A percentile compares a stretch with the other conserved stretches of the same genome.
Evolutionary conservation across 92 coral and sea anemone genomes (phyloP).

Genomic region (Porites evermanni): DNA sequence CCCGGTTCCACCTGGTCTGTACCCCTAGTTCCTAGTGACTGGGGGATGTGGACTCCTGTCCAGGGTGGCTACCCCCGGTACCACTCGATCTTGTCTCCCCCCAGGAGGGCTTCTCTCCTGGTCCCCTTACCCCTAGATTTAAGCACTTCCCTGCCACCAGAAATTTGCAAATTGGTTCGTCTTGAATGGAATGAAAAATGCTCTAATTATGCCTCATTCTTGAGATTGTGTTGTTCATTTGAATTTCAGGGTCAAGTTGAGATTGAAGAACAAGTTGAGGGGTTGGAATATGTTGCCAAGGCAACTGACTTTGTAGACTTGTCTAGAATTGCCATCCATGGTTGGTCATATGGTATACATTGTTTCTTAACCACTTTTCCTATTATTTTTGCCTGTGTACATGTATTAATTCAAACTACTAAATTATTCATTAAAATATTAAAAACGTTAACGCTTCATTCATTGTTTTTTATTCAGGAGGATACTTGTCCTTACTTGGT

Average conservation of each 20-base stretch:
- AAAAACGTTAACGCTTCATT: neutral
- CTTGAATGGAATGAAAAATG: too few relatives aligned
- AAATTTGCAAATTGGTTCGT: too few relatives aligned
- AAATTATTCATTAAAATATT: neutral
- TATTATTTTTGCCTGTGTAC: neutral
- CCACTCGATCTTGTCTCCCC: too few relatives aligned
- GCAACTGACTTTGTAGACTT: conserved; percentile 84
- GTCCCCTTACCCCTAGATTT: too few relatives aligned
- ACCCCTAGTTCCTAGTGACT: too few relatives aligned
- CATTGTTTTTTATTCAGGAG: conserved; percentile 61
- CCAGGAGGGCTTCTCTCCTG: too few relatives aligned
- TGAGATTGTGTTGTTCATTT: neutral
- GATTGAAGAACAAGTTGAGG: conserved; percentile 98
- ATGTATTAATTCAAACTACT: too few relatives aligned
- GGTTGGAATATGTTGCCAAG: conserved; percentile 83
- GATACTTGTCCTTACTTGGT: conserved; percentile 89
- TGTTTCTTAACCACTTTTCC: neutral
- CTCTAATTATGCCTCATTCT: neutral
- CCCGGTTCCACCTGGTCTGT: too few relatives aligned
- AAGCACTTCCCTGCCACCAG: too few relatives aligned
- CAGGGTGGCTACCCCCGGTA: too few relatives aligned
- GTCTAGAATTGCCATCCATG: conserved; percentile 95
- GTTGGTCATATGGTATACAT: conserved; percentile 87
- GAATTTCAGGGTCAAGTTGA: conserved; percentile 88
- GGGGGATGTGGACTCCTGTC: too few relatives aligned